Evolutionary conservation across 1,140 invertebrate genomes (phyloP), one percentile per base, ranked within the genome.

Genomic region (Temnothorax curvispinosus): DNA sequence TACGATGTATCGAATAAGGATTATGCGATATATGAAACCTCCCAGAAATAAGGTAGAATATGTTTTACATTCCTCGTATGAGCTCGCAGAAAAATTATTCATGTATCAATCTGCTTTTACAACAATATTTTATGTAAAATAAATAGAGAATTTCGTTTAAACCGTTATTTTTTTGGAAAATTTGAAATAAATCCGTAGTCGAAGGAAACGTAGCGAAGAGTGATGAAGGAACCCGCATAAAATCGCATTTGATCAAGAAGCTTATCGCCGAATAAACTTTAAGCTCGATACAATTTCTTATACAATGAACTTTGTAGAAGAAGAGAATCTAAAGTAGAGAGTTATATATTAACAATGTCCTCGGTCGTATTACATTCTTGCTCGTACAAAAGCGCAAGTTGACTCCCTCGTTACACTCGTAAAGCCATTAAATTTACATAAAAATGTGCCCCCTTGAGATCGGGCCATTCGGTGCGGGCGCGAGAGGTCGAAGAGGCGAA

Each of bases 361-460:
- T 84, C 58, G 80, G 41, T 74, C 69, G 69, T 84, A 84, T 75
- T 84, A 84, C 69, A 84, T 47, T 60, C 54, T 47, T 47, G 54
- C 69, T 75, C 56, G 67, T 38, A 74, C 69, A 75, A 84, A 81
- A 84, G 69, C 69, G 69, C 80, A 32, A 84, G 69, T 84, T 75
- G 80, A 74, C 69, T 84, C 69, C 69, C 80, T 84, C 56, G 69
- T 84, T 84, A 84, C 80, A 84, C 80, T 58, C 41, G 80, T 84
- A 84, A 74, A 74, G 54, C 80, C 69, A 84, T 84, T 84, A 84
- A 75, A 84, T 84, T 84, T 84, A 84, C 80, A 84, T 84, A 84
- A 84, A 84, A 84, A 84, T 84, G 80, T 84, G 58, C 69, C 80
- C 80, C 54, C 69, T 58, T 60, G 69, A 84, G 67, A 82, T 82